A percentile compares a stretch with the other conserved stretches of the same genome.
Conservation (phyloP, 2,113 vertebrate species). For the Lasiurus borealis region DNA sequence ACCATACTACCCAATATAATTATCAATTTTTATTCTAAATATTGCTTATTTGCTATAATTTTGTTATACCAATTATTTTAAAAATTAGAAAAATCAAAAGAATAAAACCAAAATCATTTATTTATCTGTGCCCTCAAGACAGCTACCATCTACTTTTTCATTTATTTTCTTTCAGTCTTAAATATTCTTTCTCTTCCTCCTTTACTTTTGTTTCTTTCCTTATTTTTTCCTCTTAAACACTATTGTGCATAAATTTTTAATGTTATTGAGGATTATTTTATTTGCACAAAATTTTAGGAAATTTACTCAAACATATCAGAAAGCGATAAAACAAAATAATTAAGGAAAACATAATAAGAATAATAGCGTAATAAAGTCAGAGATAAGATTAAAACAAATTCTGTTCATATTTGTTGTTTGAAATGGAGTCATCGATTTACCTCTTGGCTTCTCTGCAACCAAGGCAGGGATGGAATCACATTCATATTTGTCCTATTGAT, state of each 20-base stretch:
- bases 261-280: constrained; percentile 18
- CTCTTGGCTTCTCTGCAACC: background rate
- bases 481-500: background rate
- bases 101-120: background rate
- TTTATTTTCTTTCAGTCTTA: background rate
- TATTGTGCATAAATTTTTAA: background rate
- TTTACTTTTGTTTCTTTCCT: background rate
- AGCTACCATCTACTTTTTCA: background rate
- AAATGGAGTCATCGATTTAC: background rate
- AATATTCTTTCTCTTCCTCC: background rate
- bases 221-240: background rate
- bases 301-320: background rate
- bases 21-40: constrained; percentile 6
- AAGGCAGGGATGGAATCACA: background rate
- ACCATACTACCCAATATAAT: background rate
- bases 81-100: constrained; percentile 21
- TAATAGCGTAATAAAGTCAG: background rate
- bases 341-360: background rate
- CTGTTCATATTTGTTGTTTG: background rate
- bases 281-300: background rate
- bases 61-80: background rate
- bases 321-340: background rate
- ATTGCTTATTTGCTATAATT: background rate
- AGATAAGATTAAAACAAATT: background rate
- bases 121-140: background rate